Evolutionary conservation across 23 tunicate species (phyloP), one percentile per base, ranked within the genome.

Genomic region (Diplosoma virens): DNA sequence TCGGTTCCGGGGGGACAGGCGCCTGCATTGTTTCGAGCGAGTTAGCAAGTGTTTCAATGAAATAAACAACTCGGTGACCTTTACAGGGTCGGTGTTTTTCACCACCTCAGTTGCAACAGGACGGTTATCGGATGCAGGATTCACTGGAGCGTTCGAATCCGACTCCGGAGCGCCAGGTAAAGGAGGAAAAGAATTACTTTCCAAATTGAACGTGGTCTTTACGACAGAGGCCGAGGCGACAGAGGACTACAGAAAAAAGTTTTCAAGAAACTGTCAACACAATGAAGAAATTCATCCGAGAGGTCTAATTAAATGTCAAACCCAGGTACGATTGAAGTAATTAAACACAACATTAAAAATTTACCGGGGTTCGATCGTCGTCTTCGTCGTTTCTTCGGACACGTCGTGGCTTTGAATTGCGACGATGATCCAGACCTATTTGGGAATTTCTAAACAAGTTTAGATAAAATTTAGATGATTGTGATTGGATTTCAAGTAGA

Each of bases 131-230:
- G n/a, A n/a, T n/a, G n/a, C n/a, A n/a, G n/a, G n/a, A n/a, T n/a
- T n/a, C n/a, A n/a, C n/a, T n/a, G n/a, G n/a, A n/a, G n/a, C n/a
- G n/a, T n/a, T n/a, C 35, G 35, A 11, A 63, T 37, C 52, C 7
- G 35, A 5, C 60, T 72, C 78, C 7, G 80, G 29, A 0, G 87
- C 71, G 20, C 81, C 87, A 2, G 87, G 87, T 30, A 82, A 59
- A 29, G 87, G 87, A n/a, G 87, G 87, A 33, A 82, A 82, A 2
- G 81, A 75, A 30, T 70, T 82, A 47, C 66, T 74, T 63, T 82
- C 87, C 9, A 82, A 47, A 33, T 82, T 82, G 29, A 82, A 82
- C 17, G 87, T 6, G 17, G 75, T 46, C 1, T 21, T 27, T n/a
- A n/a, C n/a, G n/a, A n/a, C n/a, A n/a, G n/a, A n/a, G n/a, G n/a